Evolutionary conservation across 2,888 invertebrate species (phyloP), one percentile per base, ranked within the genome.

Genomic region (Morpho deidamia): DNA sequence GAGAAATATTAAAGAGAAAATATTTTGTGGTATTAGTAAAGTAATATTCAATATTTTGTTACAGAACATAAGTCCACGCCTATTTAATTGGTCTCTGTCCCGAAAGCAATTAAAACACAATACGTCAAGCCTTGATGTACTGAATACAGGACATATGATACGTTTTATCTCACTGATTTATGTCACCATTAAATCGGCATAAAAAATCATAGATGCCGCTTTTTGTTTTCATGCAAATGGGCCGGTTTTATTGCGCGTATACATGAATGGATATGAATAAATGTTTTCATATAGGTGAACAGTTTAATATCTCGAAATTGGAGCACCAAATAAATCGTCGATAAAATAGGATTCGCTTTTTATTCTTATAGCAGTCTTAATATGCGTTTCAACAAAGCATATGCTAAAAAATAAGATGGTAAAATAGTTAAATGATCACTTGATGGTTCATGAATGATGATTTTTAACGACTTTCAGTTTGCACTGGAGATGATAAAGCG

Each of bases 111-210:
- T 70, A 72, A 74, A 75, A 56, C 58, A 64, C 63, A 66, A 68
- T 71, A 69, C 62, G 69, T 74, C 70, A 73, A 57, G 59, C 40
- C 51, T 60, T 57, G 54, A 55, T 53, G 46, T 54, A 54, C 57
- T 51, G 58, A 61, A 64, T 56, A 58, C 60, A 61, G 63, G 62
- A 59, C 67, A 73, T 72, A 71, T 68, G 73, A 75, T 78, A 77
- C 70, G 72, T 61, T 79, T 75, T 78, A 79, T 74, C 69, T 59
- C 59, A 48, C 64, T 76, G 81, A 83, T 83, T 83, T 83, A 83
- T 79, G 67, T 65, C 63, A 66, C 71, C 72, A 82, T 81, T 81
- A 80, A 76, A 75, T 66, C 67, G 69, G 59, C 65, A 69, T 74
- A 75, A 82, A 76, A 57, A 81, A 78, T 78, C 74, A 78, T 72